These are phyloP conservation scores for Dallia pectoralis DNA, from an alignment of 2,797 vertebrate species.

Conservation along the genomic window DNA sequence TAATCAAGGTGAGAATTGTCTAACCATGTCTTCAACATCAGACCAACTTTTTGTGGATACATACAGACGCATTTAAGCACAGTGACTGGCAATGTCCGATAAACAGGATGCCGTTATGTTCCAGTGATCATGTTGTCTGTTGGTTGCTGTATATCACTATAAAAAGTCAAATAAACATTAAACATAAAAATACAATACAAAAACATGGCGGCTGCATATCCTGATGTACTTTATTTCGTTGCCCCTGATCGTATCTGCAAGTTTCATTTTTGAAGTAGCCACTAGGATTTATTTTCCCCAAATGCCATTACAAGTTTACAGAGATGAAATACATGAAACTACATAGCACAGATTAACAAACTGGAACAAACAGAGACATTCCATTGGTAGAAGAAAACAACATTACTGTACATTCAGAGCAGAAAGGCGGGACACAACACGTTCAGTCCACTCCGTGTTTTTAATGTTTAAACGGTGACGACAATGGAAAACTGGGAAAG, in stretches of 20 bases:
- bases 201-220: too few species aligned
- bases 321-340: conserved; percentile 43
- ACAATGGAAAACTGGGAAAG: too few species aligned
- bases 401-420: not conserved
- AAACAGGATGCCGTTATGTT: too few species aligned
- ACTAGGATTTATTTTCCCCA: conserved; percentile 6
- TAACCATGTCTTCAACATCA: not conserved
- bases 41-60: not conserved
- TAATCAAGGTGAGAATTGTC: not conserved
- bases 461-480: too few species aligned
- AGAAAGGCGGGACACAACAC: not conserved
- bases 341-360: conserved; percentile 1
- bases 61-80: not conserved
- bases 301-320: conserved; percentile 25
- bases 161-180: too few species aligned
- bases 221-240: too few species aligned
- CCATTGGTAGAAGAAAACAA: not conserved
- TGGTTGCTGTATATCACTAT: too few species aligned
- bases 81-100: too few species aligned
- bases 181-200: too few species aligned
- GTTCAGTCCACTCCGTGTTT: not conserved
- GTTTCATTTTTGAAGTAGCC: conserved; percentile 13
- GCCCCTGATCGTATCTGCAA: not conserved
- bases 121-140: too few species aligned
- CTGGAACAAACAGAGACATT: not conserved